These are phyloP conservation scores for Brienomyrus brachyistius DNA, from an alignment of 2,113 vertebrate species.

Conservation along the genomic window DNA sequence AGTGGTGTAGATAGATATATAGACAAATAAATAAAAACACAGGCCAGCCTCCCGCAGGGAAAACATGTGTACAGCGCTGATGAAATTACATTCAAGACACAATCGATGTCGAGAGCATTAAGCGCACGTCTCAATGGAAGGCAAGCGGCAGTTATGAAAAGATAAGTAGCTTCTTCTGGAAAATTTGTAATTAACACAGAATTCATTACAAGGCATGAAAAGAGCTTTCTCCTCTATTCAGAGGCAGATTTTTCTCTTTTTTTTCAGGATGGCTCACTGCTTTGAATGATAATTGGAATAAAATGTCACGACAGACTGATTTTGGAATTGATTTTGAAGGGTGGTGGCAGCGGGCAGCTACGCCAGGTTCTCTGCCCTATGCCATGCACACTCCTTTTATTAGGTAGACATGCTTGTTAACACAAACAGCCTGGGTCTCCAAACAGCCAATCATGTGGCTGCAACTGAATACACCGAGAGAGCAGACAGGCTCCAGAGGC, in stretches of 20 bases:
- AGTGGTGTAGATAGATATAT: not conserved
- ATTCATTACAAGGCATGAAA: not conserved
- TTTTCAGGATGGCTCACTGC: not conserved
- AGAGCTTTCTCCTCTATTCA: not conserved
- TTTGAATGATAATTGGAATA: conserved; percentile 10
- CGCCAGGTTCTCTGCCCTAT: not conserved
- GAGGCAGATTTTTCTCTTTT: not conserved
- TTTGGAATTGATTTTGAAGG: conserved; percentile 7
- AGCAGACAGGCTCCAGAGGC: not conserved
- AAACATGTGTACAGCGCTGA: not conserved
- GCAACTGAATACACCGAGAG: not conserved
- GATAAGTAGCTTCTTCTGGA: conserved; percentile 2
- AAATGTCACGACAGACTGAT: conserved; percentile 6
- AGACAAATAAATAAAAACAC: not conserved
- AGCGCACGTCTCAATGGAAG: not conserved
- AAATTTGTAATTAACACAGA: conserved; percentile 15
- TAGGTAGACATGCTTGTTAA: not conserved
- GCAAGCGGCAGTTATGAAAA: conserved; percentile 3
- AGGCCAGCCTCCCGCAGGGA: not conserved
- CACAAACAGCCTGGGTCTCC: not conserved
- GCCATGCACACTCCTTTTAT: not conserved
- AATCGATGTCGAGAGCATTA: conserved; percentile 11
- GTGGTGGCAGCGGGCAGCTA: not conserved
- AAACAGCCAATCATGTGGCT: not conserved
- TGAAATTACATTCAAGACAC: not conserved